phyloP scores from a whole-genome alignment of 2,113 vertebrate species.

The Labeo rohita region DNA sequence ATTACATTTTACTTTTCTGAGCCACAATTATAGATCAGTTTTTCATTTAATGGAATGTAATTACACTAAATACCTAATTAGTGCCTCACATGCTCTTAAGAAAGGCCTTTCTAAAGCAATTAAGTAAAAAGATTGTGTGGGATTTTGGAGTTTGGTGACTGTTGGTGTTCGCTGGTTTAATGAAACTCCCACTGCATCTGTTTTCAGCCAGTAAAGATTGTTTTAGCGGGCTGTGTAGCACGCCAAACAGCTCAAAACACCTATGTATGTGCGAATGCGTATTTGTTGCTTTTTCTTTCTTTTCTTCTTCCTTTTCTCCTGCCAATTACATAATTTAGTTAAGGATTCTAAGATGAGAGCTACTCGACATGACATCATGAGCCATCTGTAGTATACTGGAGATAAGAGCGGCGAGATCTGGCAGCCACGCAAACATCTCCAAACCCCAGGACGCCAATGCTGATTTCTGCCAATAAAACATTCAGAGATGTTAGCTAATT shows the following conservation, averaged over 20 bases:
- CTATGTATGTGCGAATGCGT: not conserved
- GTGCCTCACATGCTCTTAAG: not conserved
- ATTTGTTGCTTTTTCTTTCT: constrained; percentile 11
- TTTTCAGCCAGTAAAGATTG: not conserved
- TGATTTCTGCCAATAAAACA: constrained; percentile 38
- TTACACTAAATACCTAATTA: constrained; percentile 26
- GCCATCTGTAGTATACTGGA: constrained; percentile 73
- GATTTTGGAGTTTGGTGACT: constrained; percentile 18
- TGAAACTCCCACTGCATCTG: constrained; percentile 1
- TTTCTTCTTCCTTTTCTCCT: constrained; percentile 51
- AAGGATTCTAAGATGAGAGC: constrained; percentile 72
- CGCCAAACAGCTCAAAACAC: not conserved
- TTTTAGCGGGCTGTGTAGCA: constrained; percentile 14
- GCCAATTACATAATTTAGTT: constrained; percentile 72
- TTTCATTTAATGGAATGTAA: constrained; percentile 13
- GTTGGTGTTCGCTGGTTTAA: not conserved
- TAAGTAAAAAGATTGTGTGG: not conserved
- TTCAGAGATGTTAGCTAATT: constrained; percentile 35
- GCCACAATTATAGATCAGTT: constrained; percentile 1
- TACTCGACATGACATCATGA: constrained; percentile 70
- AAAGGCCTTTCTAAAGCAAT: constrained; percentile 3
- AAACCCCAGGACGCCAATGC: constrained; percentile 15
- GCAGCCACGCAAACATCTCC: constrained; percentile 24
- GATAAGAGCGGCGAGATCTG: constrained; percentile 68
- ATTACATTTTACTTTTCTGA: not conserved